Percentiles rank a stretch among this genome's conserved stretches.
These are phyloP conservation scores for Anthophora plumipes DNA, from an alignment of 2,888 invertebrate species.

Conservation along the genomic window DNA sequence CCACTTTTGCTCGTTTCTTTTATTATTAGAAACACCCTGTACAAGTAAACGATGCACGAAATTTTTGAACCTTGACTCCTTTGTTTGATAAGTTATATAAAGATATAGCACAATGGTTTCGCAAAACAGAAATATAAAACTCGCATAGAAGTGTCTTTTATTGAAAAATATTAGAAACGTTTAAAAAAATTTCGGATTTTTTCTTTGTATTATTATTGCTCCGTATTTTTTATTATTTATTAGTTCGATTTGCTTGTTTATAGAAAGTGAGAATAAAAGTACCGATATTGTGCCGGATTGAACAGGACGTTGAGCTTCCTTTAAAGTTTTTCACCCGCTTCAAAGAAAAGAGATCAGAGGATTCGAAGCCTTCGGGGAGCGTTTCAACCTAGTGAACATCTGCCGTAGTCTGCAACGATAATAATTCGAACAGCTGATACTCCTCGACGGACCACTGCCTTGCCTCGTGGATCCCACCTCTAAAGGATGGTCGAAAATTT, in stretches of 20 bases:
- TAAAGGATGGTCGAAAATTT: conserved; percentile 21
- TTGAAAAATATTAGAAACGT: too few relatives aligned
- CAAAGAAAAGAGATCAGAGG: conserved; percentile 73
- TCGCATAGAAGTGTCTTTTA: too few relatives aligned
- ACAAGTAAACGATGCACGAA: too few relatives aligned
- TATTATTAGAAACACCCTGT: not conserved
- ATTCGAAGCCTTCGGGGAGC: conserved; percentile 73
- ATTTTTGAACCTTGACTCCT: not conserved
- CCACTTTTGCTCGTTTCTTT: not conserved
- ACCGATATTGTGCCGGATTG: conserved; percentile 34
- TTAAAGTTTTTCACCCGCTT: conserved; percentile 66
- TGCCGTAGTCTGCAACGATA: conserved; percentile 76
- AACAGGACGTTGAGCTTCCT: conserved; percentile 62
- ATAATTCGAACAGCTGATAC: conserved; percentile 83
- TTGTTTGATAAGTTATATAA: not conserved
- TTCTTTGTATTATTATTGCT: not conserved
- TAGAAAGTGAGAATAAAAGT: conserved; percentile 27
- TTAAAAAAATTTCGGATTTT: not conserved
- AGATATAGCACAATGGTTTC: too few relatives aligned
- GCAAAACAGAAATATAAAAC: too few relatives aligned
- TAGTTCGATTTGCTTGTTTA: conserved; percentile 12
- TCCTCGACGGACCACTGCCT: conserved; percentile 67
- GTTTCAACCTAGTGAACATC: conserved; percentile 79
- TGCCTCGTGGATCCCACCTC: conserved; percentile 54
- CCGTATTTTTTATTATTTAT: not conserved